These are phyloP conservation scores for Reinhardtius hippoglossoides DNA, from an alignment of 2,113 vertebrate genomes.

Conservation along the genomic window DNA sequence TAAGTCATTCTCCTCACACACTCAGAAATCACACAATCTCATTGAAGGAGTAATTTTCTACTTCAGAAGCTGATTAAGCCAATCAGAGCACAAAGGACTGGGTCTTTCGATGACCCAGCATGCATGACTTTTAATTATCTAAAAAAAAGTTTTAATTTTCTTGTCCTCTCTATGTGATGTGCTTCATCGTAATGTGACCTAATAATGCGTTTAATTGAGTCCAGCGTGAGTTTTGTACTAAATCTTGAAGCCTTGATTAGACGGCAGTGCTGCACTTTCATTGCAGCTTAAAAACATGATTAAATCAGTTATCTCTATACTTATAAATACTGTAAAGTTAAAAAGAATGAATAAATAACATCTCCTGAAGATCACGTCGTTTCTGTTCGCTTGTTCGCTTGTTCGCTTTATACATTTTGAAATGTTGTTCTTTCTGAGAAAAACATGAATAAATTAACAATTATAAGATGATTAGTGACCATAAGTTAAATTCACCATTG, in stretches of 20 bases:
- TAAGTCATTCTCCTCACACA: conserved; percentile 76
- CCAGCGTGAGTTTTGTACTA: conserved; percentile 10
- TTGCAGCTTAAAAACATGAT: neutral
- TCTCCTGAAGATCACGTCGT: too few relatives aligned
- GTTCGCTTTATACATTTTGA: neutral
- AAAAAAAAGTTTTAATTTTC: conserved; percentile 73
- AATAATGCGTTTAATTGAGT: conserved; percentile 43
- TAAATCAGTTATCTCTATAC: neutral
- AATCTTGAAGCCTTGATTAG: conserved; percentile 28
- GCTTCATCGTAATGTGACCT: conserved; percentile 43
- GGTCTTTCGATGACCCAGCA: conserved; percentile 75
- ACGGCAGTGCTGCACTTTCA: neutral
- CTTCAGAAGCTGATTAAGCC: conserved; percentile 79
- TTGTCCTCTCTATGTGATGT: conserved; percentile 38
- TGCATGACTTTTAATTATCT: conserved; percentile 69
- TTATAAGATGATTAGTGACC: too few relatives aligned
- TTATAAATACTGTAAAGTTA: neutral
- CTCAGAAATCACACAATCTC: conserved; percentile 74
- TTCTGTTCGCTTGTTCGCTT: too few relatives aligned
- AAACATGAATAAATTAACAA: too few relatives aligned
- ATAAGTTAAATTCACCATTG: too few relatives aligned
- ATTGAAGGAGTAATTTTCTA: conserved; percentile 77
- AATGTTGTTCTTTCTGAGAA: neutral
- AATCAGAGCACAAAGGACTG: conserved; percentile 76
- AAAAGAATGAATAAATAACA: too few relatives aligned